Base-by-base conservation (phyloP, 92 coral and sea anemone genomes). In the Phenganax subtilis region DNA sequence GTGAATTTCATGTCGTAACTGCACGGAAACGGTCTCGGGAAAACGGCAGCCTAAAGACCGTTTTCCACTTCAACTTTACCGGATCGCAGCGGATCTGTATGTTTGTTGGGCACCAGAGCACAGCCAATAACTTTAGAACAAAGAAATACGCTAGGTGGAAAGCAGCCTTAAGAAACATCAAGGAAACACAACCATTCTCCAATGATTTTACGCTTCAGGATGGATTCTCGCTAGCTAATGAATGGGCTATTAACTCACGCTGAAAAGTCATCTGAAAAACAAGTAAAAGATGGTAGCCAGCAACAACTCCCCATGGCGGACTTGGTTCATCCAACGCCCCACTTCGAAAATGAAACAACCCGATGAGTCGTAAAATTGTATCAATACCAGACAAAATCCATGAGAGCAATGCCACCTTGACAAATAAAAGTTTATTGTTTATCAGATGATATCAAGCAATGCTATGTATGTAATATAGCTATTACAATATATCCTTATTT, bases 341-440 rank as follows among this genome's bases (percentile, higher is more conserved):
- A 0, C 6, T 47, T 37, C 20, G 6, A 55, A 17, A 85, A 37
- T 81, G 2, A 17, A 81, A 76, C 31, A 85, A 61, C 25, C 81
- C 88, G 8, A 85, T 85, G 28, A 81, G 15, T 25, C 84, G 55
- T 57, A 85, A 78, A 16, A 85, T 54, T 16, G 82, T 71, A 51
- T 55, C 85, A 9, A 80, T 57, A 61, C 83, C 76, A 10, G 83
- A 62, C 60, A 85, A 72, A n/a, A 85, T 57, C 85, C 85, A 85
- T 37, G 88, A 85, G 7, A 85, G 55, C 51, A 73, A 57, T 0
- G 82, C 85, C 52, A 85, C 88, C 75, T 85, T 85, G 70, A 85
- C 81, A 9, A 85, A 85, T 6, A 37, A 37, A 37, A 2, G 5
- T 0, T 37, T 2, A 2, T 1, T 37, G 47, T 37, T 37, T 37